phyloP scores from a whole-genome alignment of 2,888 invertebrate genomes.

The Abscondita cerata region DNA sequence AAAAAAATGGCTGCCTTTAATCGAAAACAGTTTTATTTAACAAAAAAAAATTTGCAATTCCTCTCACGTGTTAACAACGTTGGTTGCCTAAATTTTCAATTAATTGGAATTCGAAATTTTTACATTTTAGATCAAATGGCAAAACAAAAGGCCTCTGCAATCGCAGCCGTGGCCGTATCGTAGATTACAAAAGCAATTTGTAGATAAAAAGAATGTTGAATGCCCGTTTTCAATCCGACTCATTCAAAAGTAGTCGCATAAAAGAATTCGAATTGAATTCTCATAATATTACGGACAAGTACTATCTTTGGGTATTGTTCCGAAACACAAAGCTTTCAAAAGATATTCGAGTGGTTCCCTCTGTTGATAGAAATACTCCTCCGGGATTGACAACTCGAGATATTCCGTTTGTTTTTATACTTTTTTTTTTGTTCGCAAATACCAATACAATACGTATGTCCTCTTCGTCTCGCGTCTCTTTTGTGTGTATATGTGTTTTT shows the following conservation, averaged over 20 bases:
- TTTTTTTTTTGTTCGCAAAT: conserved; percentile 14
- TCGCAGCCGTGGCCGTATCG: conserved; percentile 15
- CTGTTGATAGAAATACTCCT: conserved; percentile 35
- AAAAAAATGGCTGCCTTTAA: no score
- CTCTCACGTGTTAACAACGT: no score
- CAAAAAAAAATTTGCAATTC: no score
- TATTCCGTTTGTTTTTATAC: conserved; percentile 26
- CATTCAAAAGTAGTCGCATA: conserved; percentile 35
- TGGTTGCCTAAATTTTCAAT: no score
- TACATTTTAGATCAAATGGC: conserved; percentile 4
- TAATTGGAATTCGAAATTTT: conserved; percentile 7
- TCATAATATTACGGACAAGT: conserved; percentile 37
- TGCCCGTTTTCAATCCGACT: conserved; percentile 34
- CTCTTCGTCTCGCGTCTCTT: background rate
- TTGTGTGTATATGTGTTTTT: background rate
- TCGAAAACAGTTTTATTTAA: no score
- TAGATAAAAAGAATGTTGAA: conserved; percentile 33
- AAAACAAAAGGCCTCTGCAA: conserved; percentile 22
- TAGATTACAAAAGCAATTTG: conserved; percentile 36
- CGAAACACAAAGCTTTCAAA: conserved; percentile 38
- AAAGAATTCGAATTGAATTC: conserved; percentile 35
- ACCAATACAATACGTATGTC: background rate
- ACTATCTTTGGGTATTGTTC: conserved; percentile 38
- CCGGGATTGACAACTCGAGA: conserved; percentile 30
- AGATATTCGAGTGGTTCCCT: conserved; percentile 36